Conservation (phyloP, 1,140 invertebrate genomes). For the Trachymyrmex cornetzi region DNA sequence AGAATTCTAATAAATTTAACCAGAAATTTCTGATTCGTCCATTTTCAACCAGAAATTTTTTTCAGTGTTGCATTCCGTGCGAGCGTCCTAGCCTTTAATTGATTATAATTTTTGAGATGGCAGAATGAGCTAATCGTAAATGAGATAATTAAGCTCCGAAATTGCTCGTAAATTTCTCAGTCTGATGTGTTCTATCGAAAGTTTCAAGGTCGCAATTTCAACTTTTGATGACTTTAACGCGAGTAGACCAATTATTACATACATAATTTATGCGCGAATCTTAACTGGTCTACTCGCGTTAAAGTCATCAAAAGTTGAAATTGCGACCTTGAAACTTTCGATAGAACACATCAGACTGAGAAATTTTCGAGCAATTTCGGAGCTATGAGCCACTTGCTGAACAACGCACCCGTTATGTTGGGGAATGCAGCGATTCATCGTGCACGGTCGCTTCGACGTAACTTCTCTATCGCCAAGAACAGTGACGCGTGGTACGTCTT, state of each 20-base stretch:
- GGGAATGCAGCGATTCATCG: constrained; percentile 76
- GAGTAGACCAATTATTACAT: too few relatives aligned
- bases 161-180: too few relatives aligned
- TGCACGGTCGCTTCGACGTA: constrained; percentile 67
- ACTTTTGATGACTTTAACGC: too few relatives aligned
- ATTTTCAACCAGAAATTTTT: too few relatives aligned
- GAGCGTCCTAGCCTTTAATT: too few relatives aligned
- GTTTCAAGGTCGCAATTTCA: too few relatives aligned
- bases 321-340: constrained; percentile 41
- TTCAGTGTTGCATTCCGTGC: too few relatives aligned
- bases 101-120: not conserved
- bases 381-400: constrained; percentile 33
- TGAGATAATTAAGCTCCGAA: constrained; percentile 28
- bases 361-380: constrained; percentile 71
- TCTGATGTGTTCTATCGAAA: too few relatives aligned
- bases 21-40: too few relatives aligned
- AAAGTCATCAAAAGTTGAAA: too few relatives aligned
- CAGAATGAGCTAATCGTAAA: not conserved
- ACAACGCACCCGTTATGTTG: constrained; percentile 76
- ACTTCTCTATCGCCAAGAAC: constrained; percentile 62
- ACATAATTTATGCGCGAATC: not conserved
- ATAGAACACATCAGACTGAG: not conserved
- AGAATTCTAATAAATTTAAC: too few relatives aligned
- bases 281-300: too few relatives aligned
- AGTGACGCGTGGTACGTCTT: constrained; percentile 35